Conservation (phyloP, 2,888 invertebrate species). For the Nephrotoma appendiculata region DNA sequence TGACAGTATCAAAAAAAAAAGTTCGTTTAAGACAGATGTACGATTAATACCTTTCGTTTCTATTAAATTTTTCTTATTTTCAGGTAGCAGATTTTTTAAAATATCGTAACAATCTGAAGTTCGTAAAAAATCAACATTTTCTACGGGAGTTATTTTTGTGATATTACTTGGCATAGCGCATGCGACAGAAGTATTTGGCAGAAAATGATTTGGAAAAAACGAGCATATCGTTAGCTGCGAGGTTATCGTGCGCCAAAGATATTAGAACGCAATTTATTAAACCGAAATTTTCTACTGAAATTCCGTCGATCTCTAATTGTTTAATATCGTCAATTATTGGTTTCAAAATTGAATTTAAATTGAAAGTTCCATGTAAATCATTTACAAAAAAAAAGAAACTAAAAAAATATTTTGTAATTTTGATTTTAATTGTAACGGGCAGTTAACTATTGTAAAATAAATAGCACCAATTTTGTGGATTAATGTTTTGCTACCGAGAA, state of each 20-base stretch:
- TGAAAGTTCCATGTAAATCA: neutral
- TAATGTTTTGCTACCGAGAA: too few species aligned
- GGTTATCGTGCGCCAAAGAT: slow-evolving; percentile 1
- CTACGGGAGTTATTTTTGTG: neutral
- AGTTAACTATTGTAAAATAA: neutral
- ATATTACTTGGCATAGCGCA: neutral
- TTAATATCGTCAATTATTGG: neutral
- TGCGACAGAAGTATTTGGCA: neutral
- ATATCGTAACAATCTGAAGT: neutral
- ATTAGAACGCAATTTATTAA: neutral
- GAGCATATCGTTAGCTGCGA: neutral
- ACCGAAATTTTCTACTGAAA: neutral
- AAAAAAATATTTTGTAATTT: neutral
- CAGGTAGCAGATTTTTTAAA: neutral
- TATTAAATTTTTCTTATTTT: neutral
- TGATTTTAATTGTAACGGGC: neutral
- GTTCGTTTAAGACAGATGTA: neutral
- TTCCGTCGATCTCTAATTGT: neutral
- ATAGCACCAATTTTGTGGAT: too few species aligned
- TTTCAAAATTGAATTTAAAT: neutral
- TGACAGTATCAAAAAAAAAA: neutral
- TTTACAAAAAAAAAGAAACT: slow-evolving; percentile 3
- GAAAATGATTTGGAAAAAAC: slow-evolving; percentile 3
- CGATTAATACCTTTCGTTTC: neutral
- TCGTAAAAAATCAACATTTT: neutral